Conservation (phyloP, 2,113 vertebrate genomes). For the Syngnathus typhle region DNA sequence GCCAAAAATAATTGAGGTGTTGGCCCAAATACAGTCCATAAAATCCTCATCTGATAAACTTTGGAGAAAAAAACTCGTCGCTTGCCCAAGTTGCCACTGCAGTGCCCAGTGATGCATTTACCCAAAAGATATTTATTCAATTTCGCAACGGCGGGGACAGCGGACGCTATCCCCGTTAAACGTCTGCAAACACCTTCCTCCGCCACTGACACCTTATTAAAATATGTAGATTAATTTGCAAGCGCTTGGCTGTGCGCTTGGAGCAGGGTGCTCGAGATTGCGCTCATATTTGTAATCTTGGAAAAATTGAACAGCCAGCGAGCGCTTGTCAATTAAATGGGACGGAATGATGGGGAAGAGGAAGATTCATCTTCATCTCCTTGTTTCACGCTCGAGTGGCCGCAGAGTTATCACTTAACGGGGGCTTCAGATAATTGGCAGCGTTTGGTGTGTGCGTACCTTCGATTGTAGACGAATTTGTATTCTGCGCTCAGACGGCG, state of each 20-base stretch:
- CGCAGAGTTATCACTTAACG: constrained; percentile 86
- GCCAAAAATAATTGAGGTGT: too few relatives aligned
- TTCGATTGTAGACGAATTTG: constrained; percentile 81
- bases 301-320: constrained; percentile 83
- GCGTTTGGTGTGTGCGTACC: constrained; percentile 73
- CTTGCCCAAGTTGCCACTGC: constrained; percentile 37
- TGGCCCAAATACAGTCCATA: too few relatives aligned
- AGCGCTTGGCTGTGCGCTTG: constrained; percentile 81
- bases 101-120: constrained; percentile 45
- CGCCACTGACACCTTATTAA: constrained; percentile 77
- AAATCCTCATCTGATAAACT: constrained; percentile 8
- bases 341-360: constrained; percentile 96
- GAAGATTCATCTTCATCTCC: constrained; percentile 94
- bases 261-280: constrained; percentile 79
- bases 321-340: constrained; percentile 98
- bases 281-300: constrained; percentile 93
- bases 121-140: constrained; percentile 72
- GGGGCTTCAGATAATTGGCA: constrained; percentile 89
- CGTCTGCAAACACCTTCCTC: constrained; percentile 65
- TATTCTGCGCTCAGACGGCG: constrained; percentile 66
- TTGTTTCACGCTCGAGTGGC: constrained; percentile 92
- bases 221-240: constrained; percentile 95
- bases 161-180: constrained; percentile 73
- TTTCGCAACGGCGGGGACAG: constrained; percentile 66
- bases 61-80: constrained; percentile 45